Evolutionary conservation across 2,888 invertebrate species (phyloP).

Genomic region (Bursaphelenchus okinawaensis): DNA sequence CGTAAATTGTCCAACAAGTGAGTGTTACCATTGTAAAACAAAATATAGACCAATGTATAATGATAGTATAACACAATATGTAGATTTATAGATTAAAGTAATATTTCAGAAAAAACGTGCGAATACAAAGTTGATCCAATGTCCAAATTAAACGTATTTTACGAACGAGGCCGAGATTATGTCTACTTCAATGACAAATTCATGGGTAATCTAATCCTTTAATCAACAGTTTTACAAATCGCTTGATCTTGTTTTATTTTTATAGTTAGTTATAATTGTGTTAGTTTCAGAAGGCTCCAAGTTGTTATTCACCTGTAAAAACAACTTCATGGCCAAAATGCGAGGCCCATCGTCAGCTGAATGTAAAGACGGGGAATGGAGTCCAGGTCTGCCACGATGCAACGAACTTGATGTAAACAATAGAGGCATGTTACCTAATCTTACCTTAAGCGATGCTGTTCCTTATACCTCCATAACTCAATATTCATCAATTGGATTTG

Average conservation of each 20-base stretch:
- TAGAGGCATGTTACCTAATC: not conserved
- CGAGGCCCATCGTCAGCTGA: slow-evolving; percentile 24
- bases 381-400: slow-evolving; percentile 27
- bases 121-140: slow-evolving; percentile 35
- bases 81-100: not conserved
- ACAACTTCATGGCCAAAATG: slow-evolving; percentile 39
- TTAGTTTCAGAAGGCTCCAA: slow-evolving; percentile 34
- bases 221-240: too few relatives aligned
- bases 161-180: slow-evolving; percentile 38
- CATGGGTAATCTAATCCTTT: slow-evolving; percentile 26
- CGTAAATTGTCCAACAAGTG: slow-evolving; percentile 38
- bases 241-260: too few relatives aligned
- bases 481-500: too few relatives aligned
- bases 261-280: not conserved
- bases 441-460: too few relatives aligned
- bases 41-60: too few relatives aligned
- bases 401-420: slow-evolving; percentile 22
- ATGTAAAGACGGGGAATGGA: slow-evolving; percentile 38
- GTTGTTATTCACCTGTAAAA: slow-evolving; percentile 43
- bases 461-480: too few relatives aligned
- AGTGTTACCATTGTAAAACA: too few relatives aligned
- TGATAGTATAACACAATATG: too few relatives aligned
- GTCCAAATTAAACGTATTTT: slow-evolving; percentile 38
- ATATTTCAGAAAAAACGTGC: slow-evolving; percentile 34
- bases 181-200: slow-evolving; percentile 53